phyloP scores from a whole-genome alignment of 2,888 invertebrate genomes.

The Ommatoiulus sabulosus region DNA sequence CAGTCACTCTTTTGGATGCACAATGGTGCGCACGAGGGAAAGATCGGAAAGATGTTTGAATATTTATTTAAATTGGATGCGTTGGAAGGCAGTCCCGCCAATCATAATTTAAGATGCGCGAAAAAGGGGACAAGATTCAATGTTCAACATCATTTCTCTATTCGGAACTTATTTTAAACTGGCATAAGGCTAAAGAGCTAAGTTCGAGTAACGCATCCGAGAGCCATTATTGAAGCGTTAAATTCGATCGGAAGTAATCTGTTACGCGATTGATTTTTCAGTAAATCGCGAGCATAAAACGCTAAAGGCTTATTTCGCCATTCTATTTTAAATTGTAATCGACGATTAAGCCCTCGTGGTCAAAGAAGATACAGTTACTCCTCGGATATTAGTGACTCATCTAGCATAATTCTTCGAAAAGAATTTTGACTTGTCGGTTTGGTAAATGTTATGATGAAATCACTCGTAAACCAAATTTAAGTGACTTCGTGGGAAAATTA shows the following conservation, averaged over 20 bases:
- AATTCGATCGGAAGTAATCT: background rate
- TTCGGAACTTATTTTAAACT: constrained; percentile 35
- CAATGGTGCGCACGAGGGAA: background rate
- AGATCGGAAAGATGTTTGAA: constrained; percentile 41
- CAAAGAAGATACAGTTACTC: background rate
- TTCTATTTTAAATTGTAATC: background rate
- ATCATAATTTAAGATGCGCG: background rate
- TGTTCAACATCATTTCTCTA: constrained; percentile 8
- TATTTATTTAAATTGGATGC: constrained; percentile 29
- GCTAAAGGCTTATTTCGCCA: background rate
- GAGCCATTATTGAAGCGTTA: background rate
- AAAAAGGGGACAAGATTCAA: background rate
- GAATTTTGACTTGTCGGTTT: no score
- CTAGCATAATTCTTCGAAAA: background rate
- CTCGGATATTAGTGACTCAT: background rate
- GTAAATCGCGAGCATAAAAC: background rate
- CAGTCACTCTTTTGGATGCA: background rate
- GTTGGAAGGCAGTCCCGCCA: background rate
- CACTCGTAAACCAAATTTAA: no score
- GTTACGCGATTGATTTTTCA: background rate
- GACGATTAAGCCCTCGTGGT: background rate
- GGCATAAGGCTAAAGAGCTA: background rate
- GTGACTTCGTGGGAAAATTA: no score
- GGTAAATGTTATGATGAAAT: no score
- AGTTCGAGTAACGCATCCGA: background rate